Evolutionary conservation across 1,140 invertebrate species (phyloP).

Genomic region (Phymastichus coffea): DNA sequence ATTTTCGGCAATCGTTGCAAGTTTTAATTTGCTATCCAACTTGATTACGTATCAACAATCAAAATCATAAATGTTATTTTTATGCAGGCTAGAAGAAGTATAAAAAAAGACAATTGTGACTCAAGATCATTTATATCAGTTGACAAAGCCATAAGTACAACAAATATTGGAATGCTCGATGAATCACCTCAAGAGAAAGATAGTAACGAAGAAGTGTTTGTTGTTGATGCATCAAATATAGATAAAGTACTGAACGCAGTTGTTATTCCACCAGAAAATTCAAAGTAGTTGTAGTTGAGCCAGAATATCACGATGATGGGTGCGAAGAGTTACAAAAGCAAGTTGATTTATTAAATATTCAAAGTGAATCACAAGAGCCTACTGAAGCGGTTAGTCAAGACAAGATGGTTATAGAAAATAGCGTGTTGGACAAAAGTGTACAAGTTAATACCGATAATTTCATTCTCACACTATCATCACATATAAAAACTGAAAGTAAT

Average conservation of each 20-base stretch:
- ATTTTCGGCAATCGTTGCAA: no score
- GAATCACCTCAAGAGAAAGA: neutral
- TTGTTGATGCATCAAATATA: neutral
- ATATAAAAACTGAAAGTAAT: conserved; percentile 17
- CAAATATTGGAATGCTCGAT: neutral
- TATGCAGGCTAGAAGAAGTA: neutral
- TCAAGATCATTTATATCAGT: neutral
- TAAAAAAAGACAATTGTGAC: neutral
- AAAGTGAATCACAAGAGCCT: neutral
- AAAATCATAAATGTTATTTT: neutral
- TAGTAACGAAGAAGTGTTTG: no score
- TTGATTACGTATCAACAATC: no score
- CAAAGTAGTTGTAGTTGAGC: neutral
- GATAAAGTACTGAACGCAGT: neutral
- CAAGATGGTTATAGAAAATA: neutral
- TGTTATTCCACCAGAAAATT: neutral
- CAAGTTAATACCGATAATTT: conserved; percentile 24
- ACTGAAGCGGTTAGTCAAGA: neutral
- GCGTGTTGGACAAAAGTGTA: conserved; percentile 1
- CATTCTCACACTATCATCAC: conserved; percentile 1
- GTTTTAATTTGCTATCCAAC: no score
- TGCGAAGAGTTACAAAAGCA: neutral
- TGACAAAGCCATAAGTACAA: neutral
- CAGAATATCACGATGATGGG: neutral
- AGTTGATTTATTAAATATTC: neutral